Evolutionary conservation across 2,113 vertebrate genomes (phyloP), one percentile per base, ranked within the genome.

Genomic region (Sapayoa aenigma): DNA sequence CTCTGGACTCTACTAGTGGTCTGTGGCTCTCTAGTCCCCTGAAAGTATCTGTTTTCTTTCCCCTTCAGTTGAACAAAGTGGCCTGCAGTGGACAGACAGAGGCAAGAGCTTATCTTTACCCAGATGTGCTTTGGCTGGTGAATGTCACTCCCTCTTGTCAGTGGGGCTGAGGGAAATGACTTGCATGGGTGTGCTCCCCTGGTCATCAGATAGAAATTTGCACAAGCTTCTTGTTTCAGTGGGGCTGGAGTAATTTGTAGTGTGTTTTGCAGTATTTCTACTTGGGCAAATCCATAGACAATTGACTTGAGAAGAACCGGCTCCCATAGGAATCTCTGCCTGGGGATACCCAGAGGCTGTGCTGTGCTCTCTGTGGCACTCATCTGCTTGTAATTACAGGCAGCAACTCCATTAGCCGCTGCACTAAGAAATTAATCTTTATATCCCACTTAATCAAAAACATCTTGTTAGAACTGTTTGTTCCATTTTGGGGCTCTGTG

Each of bases 391-490:
- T 67, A 71, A 76, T 77, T 80, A 76, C 24, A 85, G 60, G 22
- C 0, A 0, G 35, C 24, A 77, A 8, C 33, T 82, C 53, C 0
- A 0, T 74, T 67, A 62, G 17, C 35, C 58, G 22, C 42, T 15
- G 18, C 14, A 14, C 14, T 78, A 27, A 87, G 49, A 84, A 87
- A 87, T 84, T 78, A 30, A 21, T 89, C 62, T 71, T 78, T 75
- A 72, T 71, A 41, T 66, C 33, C 31, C 25, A 17, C 66, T 78
- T 72, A 63, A 65, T 60, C 42, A 94, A 71, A 86, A 91, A 30
- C 22, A 47, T 84, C 59, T 83, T 80, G 27, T 67, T 47, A 71
- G 73, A 42, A 35, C 0, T 2, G 5, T 52, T 84, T n/a, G 44
- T 50, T 92, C 31, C 2, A 1, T 69, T 89, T 31, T 35, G n/a